Conservation (phyloP, 92 coral and sea anemone genomes). For the Virgularia gustaviana region DNA sequence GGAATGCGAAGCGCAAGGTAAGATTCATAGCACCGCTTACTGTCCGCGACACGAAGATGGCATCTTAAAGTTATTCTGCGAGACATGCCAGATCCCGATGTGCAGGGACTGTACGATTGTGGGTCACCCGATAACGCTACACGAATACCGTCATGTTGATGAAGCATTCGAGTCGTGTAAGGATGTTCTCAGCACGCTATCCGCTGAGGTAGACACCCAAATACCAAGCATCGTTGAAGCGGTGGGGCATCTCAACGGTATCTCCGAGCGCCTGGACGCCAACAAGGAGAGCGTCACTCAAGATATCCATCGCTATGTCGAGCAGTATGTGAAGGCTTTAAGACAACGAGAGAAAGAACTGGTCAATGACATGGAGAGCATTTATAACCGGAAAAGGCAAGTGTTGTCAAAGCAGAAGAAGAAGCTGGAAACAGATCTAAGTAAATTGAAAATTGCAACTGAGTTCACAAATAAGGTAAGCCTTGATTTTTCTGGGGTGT, state of each 20-base stretch:
- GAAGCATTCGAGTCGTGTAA: slow-evolving; percentile 33
- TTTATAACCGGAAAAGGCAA: slow-evolving; percentile 23
- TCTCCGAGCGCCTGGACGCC: slow-evolving; percentile 12
- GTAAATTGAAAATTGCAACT: slow-evolving; percentile 28
- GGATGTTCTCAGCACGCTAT: slow-evolving; percentile 17
- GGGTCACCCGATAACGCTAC: slow-evolving; percentile 19
- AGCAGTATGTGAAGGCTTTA: slow-evolving; percentile 24
- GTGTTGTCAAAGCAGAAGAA: slow-evolving; percentile 19
- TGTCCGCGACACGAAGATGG: slow-evolving; percentile 35
- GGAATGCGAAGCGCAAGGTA: slow-evolving; percentile 32
- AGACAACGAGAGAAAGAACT: slow-evolving; percentile 27
- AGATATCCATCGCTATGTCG: slow-evolving; percentile 19
- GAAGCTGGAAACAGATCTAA: slow-evolving; percentile 18
- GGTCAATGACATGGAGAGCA: slow-evolving; percentile 12
- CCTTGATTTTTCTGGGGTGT: no score
- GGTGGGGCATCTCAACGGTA: slow-evolving; percentile 16
- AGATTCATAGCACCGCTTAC: slow-evolving; percentile 29
- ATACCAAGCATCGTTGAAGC: slow-evolving; percentile 31
- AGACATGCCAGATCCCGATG: slow-evolving; percentile 29
- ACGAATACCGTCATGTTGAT: slow-evolving; percentile 24
- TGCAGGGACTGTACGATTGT: slow-evolving; percentile 29
- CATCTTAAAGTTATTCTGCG: slow-evolving; percentile 29
- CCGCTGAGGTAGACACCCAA: slow-evolving; percentile 20
- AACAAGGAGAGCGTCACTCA: slow-evolving; percentile 14
- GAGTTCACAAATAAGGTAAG: slow-evolving; percentile 31